Conservation (phyloP, 2,888 invertebrate genomes). For the Gastracanthus pulcherrimus region DNA sequence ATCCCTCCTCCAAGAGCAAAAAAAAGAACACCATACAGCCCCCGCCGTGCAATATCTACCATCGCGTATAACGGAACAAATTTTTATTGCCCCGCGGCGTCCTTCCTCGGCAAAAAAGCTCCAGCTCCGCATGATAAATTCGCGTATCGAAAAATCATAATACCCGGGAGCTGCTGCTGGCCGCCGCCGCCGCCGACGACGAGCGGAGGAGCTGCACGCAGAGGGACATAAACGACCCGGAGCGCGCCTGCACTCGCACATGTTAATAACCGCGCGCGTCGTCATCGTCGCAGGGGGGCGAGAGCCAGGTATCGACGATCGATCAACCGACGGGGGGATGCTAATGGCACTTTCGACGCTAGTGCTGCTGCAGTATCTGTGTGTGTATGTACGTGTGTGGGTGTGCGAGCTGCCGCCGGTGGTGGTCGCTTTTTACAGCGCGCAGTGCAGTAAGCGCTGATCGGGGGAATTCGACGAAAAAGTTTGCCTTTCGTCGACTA, state of each 20-base stretch:
- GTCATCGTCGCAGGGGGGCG: no score
- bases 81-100: conserved; percentile 30
- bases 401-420: background rate
- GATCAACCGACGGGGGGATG: conserved; percentile 42
- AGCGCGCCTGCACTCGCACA: conserved; percentile 9
- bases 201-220: no score
- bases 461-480: conserved; percentile 22
- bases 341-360: conserved; percentile 51
- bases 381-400: no score
- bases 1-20: background rate
- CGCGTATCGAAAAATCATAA: conserved; percentile 51
- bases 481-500: conserved; percentile 34
- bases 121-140: conserved; percentile 41
- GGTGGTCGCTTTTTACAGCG: conserved; percentile 17
- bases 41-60: background rate
- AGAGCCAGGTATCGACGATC: conserved; percentile 42
- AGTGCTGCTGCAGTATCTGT: background rate
- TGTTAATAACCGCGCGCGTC: conserved; percentile 38
- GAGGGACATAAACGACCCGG: conserved; percentile 7
- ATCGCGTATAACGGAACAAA: conserved; percentile 32
- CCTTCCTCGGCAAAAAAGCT: background rate
- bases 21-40: background rate
- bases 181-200: background rate
- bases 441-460: no score
- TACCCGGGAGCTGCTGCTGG: background rate